These are phyloP conservation scores for Diadema setosum DNA, from an alignment of 35 echinoderm and acorn worm species.

Conservation along the genomic window DNA sequence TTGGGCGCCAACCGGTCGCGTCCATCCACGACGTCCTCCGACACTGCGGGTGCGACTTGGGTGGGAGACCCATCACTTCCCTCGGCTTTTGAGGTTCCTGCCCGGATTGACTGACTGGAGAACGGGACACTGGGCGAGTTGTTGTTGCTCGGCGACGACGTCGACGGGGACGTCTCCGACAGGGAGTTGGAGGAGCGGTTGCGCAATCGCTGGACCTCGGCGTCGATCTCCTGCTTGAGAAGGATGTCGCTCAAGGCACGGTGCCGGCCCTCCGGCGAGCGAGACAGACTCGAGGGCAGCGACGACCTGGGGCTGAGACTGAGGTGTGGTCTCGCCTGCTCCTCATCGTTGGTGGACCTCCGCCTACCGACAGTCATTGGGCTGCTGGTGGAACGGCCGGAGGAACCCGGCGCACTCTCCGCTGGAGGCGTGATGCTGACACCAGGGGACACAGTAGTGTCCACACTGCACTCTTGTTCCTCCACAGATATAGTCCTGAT, in stretches of 20 bases:
- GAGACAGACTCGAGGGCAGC: background rate
- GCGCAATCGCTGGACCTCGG: conserved; percentile 60
- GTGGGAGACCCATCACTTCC: too few relatives aligned
- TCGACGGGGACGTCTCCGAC: background rate
- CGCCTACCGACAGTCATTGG: background rate
- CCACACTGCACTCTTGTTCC: background rate
- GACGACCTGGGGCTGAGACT: background rate
- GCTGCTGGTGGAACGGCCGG: background rate
- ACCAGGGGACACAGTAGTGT: background rate
- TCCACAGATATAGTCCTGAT: background rate
- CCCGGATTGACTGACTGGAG: background rate
- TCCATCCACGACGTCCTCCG: background rate
- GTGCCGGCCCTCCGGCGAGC: conserved; percentile 18
- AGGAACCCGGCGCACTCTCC: background rate
- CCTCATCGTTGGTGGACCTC: background rate
- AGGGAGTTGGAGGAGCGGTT: conserved; percentile 12
- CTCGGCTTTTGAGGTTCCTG: background rate
- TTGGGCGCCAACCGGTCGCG: background rate
- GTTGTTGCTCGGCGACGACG: background rate
- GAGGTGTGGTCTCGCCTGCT: background rate
- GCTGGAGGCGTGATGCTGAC: background rate
- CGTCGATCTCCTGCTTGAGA: conserved; percentile 66
- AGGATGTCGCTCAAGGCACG: conserved; percentile 60
- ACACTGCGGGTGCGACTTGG: too few relatives aligned
- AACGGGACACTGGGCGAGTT: background rate